These are phyloP conservation scores for Antennarius maculatus DNA, from an alignment of 2,797 vertebrate genomes.

Conservation along the genomic window DNA sequence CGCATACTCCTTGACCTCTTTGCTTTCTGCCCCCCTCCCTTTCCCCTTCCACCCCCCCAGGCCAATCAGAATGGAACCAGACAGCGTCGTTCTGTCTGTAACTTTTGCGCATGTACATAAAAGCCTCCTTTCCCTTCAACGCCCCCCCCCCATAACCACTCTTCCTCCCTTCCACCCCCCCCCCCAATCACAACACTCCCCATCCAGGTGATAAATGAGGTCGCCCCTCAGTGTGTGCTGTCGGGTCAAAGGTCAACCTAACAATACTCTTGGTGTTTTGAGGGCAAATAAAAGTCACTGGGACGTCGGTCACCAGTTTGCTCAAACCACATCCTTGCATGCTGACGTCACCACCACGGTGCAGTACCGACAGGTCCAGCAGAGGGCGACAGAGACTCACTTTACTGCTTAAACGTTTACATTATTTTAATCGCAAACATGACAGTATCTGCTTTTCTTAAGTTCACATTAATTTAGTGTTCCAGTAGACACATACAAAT, in stretches of 20 bases:
- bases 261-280: constrained; percentile 55
- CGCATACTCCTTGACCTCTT: constrained; percentile 65
- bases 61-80: constrained; percentile 68
- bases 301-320: constrained; percentile 30
- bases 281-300: constrained; percentile 56
- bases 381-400: constrained; percentile 77
- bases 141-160: constrained; percentile 29
- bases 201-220: constrained; percentile 78
- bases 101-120: constrained; percentile 63
- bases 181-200: constrained; percentile 63
- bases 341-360: background rate
- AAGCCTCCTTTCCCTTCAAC: constrained; percentile 51
- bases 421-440: no score
- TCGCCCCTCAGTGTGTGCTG: constrained; percentile 56
- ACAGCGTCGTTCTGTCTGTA: constrained; percentile 74
- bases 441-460: no score
- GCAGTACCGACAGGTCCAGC: constrained; percentile 39
- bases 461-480: no score
- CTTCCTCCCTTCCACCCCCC: background rate
- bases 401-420: background rate
- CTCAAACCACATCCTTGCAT: background rate
- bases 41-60: background rate
- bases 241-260: constrained; percentile 53
- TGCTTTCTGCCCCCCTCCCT: constrained; percentile 25
- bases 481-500: no score